These are phyloP conservation scores for Palloptera scutellata DNA, from an alignment of 2,888 invertebrate species.

Conservation along the genomic window DNA sequence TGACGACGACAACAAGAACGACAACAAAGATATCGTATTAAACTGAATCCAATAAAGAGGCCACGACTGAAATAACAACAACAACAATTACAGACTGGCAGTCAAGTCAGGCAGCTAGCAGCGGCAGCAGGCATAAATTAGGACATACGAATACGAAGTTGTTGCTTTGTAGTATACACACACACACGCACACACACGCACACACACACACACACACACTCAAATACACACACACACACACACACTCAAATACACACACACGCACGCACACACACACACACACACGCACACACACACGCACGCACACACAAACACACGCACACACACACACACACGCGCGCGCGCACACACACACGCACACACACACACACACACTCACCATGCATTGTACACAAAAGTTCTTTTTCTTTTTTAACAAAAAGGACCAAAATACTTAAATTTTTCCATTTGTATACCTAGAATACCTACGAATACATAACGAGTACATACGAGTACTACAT, in stretches of 20 bases:
- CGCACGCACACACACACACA: neutral
- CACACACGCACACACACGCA: neutral
- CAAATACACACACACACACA: no score
- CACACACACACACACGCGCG: neutral
- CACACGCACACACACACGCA: neutral
- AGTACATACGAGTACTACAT: neutral
- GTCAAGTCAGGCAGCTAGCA: no score
- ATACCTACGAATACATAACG: neutral
- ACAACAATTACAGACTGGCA: neutral
- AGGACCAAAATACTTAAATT: neutral
- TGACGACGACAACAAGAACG: no score
- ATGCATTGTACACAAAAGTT: neutral
- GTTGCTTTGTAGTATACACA: neutral
- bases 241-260: no score
- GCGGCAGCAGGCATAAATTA: conserved; percentile 1
- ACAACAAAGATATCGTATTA: neutral
- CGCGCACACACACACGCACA: neutral
- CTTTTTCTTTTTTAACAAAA: neutral
- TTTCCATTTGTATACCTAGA: neutral
- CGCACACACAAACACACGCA: no score
- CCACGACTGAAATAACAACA: neutral
- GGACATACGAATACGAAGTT: neutral
- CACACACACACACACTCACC: neutral
- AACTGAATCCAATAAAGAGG: neutral
- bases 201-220: neutral